Evolutionary conservation across 2,888 invertebrate species (phyloP), one percentile per base, ranked within the genome.

Genomic region (Drosophila acutilabella): DNA sequence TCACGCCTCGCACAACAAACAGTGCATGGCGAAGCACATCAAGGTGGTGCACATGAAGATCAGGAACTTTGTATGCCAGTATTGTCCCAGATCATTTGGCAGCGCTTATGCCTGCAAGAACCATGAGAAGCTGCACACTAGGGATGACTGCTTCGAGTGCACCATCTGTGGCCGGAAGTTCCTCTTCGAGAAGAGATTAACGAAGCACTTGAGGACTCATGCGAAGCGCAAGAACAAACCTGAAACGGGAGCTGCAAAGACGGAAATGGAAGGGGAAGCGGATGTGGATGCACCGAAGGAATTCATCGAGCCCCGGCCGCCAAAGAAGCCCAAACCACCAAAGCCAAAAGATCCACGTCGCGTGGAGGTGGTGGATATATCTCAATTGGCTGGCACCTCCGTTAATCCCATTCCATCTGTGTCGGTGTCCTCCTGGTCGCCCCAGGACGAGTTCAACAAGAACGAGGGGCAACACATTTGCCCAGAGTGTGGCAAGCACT

Each of bases 401-500:
- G 89, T 90, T 3, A 91, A 91, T 74, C 91, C 91, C 6, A 91
- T 91, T 57, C 78, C 91, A 1, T 91, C 90, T 8, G 89, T 91
- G 1, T 81, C 89, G 2, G 81, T 91, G 30, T 90, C 91, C 0
- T 91, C 91, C 0, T 91, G 91, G 91, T 83, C 86, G 13, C 91
- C 90, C 0, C 91, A 91, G 45, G 82, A 91, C 0, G 91, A 90
- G 65, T 91, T 91, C 56, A 91, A 90, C 66, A 92, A 91, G 71
- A 90, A 90, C 57, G 92, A 91, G 50, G 92, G 91, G 4, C 89
- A 89, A 51, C 89, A 89, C 68, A 89, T 91, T 11, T 91, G 92
- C 41, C 90, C 90, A 0, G 91, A 87, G 40, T 91, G 91, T 54
- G 88, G 90, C 26, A 92, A 91, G 45, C 90, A 90, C 30, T 82